phyloP scores from a whole-genome alignment of 2,797 vertebrate genomes.

The Chaenodraco wilsoni region DNA sequence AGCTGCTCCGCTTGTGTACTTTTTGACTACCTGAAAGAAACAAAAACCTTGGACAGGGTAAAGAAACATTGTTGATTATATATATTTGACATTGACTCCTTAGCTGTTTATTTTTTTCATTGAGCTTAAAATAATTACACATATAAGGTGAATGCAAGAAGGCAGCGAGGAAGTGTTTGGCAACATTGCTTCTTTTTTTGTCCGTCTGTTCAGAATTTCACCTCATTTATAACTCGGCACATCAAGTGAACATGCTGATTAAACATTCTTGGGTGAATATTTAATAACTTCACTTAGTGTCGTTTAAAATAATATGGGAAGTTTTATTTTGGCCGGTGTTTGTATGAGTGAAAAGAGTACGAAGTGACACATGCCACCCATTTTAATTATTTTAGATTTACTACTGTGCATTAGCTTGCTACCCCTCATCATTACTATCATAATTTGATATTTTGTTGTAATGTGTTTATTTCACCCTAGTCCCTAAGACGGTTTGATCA shows the following conservation, averaged over 20 bases:
- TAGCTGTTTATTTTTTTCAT: background rate
- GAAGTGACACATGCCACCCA: conserved; percentile 38
- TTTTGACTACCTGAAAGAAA: conserved; percentile 44
- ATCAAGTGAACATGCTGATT: conserved; percentile 38
- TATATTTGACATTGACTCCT: conserved; percentile 28
- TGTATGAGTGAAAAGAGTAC: conserved; percentile 34
- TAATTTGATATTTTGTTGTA: conserved; percentile 55
- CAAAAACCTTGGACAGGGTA: conserved; percentile 48
- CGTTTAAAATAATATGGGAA: conserved; percentile 31
- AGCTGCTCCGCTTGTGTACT: conserved; percentile 56
- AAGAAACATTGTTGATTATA: conserved; percentile 31
- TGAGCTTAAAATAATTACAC: conserved; percentile 31
- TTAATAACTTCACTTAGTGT: conserved; percentile 19
- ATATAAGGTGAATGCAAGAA: conserved; percentile 11
- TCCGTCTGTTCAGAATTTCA: conserved; percentile 11
- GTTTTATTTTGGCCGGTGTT: conserved; percentile 33
- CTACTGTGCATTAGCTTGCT: conserved; percentile 60
- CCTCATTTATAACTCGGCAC: conserved; percentile 19
- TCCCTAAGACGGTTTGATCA: conserved; percentile 57
- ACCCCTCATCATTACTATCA: conserved; percentile 50
- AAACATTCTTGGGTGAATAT: conserved; percentile 63
- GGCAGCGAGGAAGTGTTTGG: conserved; percentile 1
- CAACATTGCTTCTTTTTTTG: background rate
- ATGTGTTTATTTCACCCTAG: conserved; percentile 57
- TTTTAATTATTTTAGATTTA: conserved; percentile 46